phyloP scores from a whole-genome alignment of 1,140 invertebrate species.

The Eumaeus atala region DNA sequence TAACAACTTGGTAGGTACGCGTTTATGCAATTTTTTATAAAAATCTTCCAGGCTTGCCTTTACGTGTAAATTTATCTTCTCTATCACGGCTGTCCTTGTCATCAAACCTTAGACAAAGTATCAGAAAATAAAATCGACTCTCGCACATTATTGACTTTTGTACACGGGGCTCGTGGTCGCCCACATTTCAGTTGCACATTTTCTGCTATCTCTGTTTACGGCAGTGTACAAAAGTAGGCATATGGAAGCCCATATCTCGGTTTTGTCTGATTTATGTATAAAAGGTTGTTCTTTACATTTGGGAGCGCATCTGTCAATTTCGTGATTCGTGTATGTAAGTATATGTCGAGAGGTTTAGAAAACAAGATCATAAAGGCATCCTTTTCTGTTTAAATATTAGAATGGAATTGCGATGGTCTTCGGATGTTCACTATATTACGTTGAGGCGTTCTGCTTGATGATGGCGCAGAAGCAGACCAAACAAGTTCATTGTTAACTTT shows the following conservation, averaged over 20 bases:
- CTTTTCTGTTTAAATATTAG: slow-evolving; percentile 7
- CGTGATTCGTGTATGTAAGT: slow-evolving; percentile 1
- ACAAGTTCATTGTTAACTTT: slow-evolving; percentile 6
- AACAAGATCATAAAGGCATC: slow-evolving; percentile 6
- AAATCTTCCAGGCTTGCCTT: not conserved
- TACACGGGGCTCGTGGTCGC: not conserved
- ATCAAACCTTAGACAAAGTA: slow-evolving; percentile 10
- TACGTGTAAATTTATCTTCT: slow-evolving; percentile 10
- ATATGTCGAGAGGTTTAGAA: not conserved
- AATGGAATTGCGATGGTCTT: not conserved
- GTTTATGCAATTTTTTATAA: slow-evolving; percentile 8
- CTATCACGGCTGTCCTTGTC: slow-evolving; percentile 9
- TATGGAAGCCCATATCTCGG: slow-evolving; percentile 10
- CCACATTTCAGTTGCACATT: slow-evolving; percentile 5
- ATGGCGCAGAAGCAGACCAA: slow-evolving; percentile 8
- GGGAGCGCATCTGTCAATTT: not conserved
- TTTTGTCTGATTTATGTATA: slow-evolving; percentile 9
- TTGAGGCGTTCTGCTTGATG: slow-evolving; percentile 11
- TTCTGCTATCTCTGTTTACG: slow-evolving; percentile 11
- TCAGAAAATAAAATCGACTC: slow-evolving; percentile 9
- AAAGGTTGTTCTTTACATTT: slow-evolving; percentile 8
- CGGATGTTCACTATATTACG: slow-evolving; percentile 9
- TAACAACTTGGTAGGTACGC: slow-evolving; percentile 5
- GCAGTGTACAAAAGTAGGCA: slow-evolving; percentile 10
- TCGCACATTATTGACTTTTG: slow-evolving; percentile 7